These are phyloP conservation scores for Chaetophractus vellerosus DNA, from an alignment of 2,797 vertebrate genomes.

Conservation along the genomic window DNA sequence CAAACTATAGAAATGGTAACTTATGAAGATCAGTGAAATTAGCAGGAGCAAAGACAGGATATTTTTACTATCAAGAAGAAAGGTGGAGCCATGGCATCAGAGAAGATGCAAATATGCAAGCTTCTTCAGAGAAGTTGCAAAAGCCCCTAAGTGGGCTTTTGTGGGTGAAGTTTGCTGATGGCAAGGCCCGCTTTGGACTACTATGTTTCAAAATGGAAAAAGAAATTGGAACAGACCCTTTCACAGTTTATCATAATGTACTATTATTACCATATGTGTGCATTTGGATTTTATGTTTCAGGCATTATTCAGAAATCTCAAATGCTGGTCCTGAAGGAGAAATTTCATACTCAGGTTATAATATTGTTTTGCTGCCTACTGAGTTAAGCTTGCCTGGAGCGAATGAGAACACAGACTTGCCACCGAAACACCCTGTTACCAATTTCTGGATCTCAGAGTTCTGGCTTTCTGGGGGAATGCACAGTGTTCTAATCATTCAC, in stretches of 20 bases:
- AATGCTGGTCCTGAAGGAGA: neutral
- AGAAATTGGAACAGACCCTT: neutral
- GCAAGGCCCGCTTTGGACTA: neutral
- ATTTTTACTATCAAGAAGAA: neutral
- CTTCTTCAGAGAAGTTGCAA: neutral
- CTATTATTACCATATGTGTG: fast-evolving
- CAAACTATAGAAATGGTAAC: neutral
- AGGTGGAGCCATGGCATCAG: fast-evolving
- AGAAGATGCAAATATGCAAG: neutral
- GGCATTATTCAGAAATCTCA: neutral
- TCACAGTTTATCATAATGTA: fast-evolving
- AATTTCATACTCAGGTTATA: neutral
- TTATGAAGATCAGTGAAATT: fast-evolving
- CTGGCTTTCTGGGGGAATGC: fast-evolving
- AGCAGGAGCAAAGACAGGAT: fast-evolving
- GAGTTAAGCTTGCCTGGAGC: neutral
- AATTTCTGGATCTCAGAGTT: neutral
- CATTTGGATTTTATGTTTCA: neutral
- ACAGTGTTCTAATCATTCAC: neutral
- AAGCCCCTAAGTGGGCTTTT: fast-evolving
- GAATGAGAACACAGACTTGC: neutral
- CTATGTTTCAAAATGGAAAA: neutral
- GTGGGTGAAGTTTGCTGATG: neutral
- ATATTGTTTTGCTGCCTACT: neutral
- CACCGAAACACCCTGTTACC: neutral